These are phyloP conservation scores for Ancistrus triradiatus DNA, from an alignment of 2,113 vertebrate genomes.

Conservation along the genomic window DNA sequence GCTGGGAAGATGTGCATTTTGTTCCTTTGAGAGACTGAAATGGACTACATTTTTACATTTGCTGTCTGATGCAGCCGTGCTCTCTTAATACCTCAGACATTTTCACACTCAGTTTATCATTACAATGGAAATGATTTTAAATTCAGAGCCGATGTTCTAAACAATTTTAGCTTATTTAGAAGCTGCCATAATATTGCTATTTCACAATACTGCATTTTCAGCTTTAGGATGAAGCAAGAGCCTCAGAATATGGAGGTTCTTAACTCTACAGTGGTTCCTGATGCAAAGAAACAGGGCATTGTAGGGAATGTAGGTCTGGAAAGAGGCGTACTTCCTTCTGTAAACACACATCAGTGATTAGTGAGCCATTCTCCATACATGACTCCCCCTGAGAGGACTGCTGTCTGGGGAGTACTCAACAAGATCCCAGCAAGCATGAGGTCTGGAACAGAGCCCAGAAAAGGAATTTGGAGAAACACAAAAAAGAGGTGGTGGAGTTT, in stretches of 20 bases:
- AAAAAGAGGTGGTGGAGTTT: background rate
- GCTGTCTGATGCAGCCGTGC: background rate
- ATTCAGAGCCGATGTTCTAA: background rate
- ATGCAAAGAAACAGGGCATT: constrained; percentile 31
- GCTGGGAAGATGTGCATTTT: background rate
- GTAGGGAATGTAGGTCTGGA: constrained; percentile 35
- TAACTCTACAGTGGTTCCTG: background rate
- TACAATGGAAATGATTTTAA: background rate
- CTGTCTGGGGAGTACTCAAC: constrained; percentile 19
- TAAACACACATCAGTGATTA: constrained; percentile 45
- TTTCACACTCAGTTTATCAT: background rate
- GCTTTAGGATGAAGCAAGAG: constrained; percentile 3
- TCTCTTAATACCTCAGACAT: background rate
- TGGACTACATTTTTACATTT: background rate
- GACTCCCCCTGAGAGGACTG: constrained; percentile 17
- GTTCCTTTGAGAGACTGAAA: background rate
- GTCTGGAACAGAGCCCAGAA: constrained; percentile 26
- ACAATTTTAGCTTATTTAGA: constrained; percentile 3
- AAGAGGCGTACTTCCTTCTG: constrained; percentile 40
- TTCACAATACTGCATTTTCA: constrained; percentile 12
- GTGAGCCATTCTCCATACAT: constrained; percentile 10
- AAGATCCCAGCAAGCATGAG: constrained; percentile 8
- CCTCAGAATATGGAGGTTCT: constrained; percentile 4
- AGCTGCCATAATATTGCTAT: background rate
- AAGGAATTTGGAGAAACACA: constrained; percentile 1